Evolutionary conservation across 2,113 vertebrate genomes (phyloP).

Genomic region (Tyto alba): DNA sequence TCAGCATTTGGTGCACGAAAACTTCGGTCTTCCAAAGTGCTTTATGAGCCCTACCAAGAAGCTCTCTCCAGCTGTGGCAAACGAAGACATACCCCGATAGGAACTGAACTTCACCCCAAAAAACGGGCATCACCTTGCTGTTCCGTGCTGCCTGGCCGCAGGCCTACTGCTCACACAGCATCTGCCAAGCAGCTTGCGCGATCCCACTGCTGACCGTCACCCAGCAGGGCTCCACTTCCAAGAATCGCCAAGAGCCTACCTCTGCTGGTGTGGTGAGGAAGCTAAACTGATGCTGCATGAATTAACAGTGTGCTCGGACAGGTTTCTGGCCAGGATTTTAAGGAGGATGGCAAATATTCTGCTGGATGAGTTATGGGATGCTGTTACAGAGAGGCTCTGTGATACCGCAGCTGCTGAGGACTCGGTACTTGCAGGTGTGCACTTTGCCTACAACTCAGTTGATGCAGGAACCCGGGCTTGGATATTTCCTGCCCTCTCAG

Average conservation of each 20-base stretch:
- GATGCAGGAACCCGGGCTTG: background rate
- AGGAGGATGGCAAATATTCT: background rate
- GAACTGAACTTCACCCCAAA: background rate
- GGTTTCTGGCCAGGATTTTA: background rate
- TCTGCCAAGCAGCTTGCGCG: background rate
- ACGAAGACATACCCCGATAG: background rate
- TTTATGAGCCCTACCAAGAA: background rate
- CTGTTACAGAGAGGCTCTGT: background rate
- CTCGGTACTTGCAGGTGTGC: background rate
- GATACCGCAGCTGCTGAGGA: background rate
- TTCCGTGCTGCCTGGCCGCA: background rate
- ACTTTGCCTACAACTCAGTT: background rate
- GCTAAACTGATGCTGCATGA: background rate
- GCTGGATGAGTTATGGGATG: background rate
- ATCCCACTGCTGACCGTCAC: background rate
- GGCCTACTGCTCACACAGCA: background rate
- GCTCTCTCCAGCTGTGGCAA: background rate
- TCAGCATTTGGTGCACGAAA: background rate
- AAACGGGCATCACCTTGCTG: background rate
- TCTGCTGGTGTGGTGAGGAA: background rate
- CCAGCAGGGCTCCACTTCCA: background rate
- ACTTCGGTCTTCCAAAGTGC: background rate
- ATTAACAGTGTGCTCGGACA: background rate
- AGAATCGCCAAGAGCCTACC: background rate
- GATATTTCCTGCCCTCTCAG: conserved; percentile 36